phyloP scores from a whole-genome alignment of 2,888 invertebrate genomes.

The Meteorus cinctellus region DNA sequence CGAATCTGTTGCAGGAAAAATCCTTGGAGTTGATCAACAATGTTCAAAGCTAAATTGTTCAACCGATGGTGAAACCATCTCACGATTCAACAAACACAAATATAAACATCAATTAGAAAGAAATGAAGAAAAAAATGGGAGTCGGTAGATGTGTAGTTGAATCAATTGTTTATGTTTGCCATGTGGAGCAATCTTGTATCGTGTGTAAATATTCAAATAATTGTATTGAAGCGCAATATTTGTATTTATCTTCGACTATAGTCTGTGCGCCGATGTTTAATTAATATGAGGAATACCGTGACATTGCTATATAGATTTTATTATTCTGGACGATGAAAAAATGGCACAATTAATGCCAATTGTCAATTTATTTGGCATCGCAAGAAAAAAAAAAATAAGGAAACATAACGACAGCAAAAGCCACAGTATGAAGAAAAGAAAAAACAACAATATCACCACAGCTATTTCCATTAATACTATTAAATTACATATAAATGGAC shows the following conservation, averaged over 20 bases:
- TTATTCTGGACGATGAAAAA: slow-evolving; percentile 16
- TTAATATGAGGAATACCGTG: slow-evolving; percentile 25
- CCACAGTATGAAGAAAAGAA: neutral
- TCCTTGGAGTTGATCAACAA: slow-evolving; percentile 71
- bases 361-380: neutral
- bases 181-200: slow-evolving; percentile 59
- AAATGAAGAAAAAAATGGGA: neutral
- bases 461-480: slow-evolving; percentile 6
- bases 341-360: neutral
- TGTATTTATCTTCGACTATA: slow-evolving; percentile 63
- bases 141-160: slow-evolving; percentile 2
- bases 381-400: neutral
- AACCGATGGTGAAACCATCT: slow-evolving; percentile 47
- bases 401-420: neutral
- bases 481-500: neutral
- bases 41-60: slow-evolving; percentile 61
- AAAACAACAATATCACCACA: neutral
- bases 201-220: slow-evolving; percentile 71
- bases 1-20: slow-evolving; percentile 64
- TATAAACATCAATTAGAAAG: neutral
- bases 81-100: slow-evolving; percentile 12
- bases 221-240: slow-evolving; percentile 68
- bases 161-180: slow-evolving; percentile 24
- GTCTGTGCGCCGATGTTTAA: slow-evolving; percentile 50
- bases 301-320: slow-evolving; percentile 36